Evolutionary conservation across 2,888 invertebrate genomes (phyloP).

Genomic region (Phaonia tiefii): DNA sequence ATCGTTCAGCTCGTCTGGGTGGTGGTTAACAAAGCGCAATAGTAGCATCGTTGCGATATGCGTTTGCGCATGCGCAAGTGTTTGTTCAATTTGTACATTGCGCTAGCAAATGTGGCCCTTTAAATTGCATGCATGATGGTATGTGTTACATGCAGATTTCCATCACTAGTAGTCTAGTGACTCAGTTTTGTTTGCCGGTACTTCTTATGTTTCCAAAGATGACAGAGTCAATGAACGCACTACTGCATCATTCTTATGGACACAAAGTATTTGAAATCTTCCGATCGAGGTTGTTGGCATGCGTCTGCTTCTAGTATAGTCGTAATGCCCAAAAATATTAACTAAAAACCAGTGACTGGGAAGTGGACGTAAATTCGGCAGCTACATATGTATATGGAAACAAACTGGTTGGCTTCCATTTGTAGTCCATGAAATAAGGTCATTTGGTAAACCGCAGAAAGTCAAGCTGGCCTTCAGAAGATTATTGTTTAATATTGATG

Average conservation of each 20-base stretch:
- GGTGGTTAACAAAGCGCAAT: conserved; percentile 2
- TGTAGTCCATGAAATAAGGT: too few relatives aligned
- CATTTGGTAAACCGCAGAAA: too few relatives aligned
- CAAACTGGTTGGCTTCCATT: too few relatives aligned
- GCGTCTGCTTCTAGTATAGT: too few relatives aligned
- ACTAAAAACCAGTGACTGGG: too few relatives aligned
- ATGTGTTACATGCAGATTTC: neutral
- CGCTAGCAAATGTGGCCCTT: conserved; percentile 41
- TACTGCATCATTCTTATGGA: neutral
- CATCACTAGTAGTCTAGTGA: conserved; percentile 62
- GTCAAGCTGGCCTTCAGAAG: too few relatives aligned
- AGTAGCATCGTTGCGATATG: neutral
- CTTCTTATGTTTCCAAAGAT: conserved; percentile 50
- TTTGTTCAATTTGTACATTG: conserved; percentile 9
- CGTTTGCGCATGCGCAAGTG: neutral
- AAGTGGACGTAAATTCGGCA: too few relatives aligned
- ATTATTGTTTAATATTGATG: too few relatives aligned
- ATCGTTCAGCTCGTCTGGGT: conserved; percentile 22
- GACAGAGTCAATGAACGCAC: neutral
- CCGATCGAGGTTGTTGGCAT: neutral
- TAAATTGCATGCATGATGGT: conserved; percentile 16
- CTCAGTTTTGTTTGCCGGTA: conserved; percentile 46
- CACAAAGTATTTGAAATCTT: neutral
- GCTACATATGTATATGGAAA: too few relatives aligned
- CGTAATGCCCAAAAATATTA: too few relatives aligned